Conservation (phyloP, 2,888 invertebrate genomes). For the Hypselothyrea guttata region DNA sequence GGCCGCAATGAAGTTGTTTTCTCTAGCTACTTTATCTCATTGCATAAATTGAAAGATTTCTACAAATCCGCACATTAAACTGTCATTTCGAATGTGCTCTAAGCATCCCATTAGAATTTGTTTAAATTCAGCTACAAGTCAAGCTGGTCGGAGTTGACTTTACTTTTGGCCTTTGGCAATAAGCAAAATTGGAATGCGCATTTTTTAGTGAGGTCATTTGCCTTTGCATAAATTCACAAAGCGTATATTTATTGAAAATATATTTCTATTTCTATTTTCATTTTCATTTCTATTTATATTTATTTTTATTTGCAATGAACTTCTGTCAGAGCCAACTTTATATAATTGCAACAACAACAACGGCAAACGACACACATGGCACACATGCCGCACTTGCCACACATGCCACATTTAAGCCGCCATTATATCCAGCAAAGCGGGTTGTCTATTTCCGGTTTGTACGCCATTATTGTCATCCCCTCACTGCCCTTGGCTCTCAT, state of each 20-base stretch:
- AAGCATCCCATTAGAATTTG: constrained; percentile 27
- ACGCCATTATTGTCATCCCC: constrained; percentile 50
- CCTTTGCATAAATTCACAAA: constrained; percentile 56
- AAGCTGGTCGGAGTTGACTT: background rate
- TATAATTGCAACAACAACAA: constrained; percentile 1
- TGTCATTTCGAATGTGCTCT: too few relatives aligned
- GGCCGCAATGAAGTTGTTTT: too few relatives aligned
- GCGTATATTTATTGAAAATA: constrained; percentile 49
- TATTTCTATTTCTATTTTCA: constrained; percentile 38
- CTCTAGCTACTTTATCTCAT: background rate
- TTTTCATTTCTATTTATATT: constrained; percentile 42
- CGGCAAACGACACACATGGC: constrained; percentile 19
- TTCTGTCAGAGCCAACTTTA: constrained; percentile 30
- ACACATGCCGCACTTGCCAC: constrained; percentile 36
- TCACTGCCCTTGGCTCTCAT: constrained; percentile 5
- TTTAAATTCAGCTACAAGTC: background rate
- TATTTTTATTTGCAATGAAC: constrained; percentile 68
- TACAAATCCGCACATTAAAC: too few relatives aligned
- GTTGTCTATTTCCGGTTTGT: constrained; percentile 68
- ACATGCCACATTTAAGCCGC: constrained; percentile 60
- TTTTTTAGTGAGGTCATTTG: constrained; percentile 51
- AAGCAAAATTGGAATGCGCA: constrained; percentile 36
- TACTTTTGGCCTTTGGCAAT: constrained; percentile 11
- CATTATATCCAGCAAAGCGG: constrained; percentile 32
- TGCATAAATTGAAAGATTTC: background rate